These are phyloP conservation scores for Thysanoteuthis rhombus DNA, from an alignment of 2,888 invertebrate species.

Conservation along the genomic window DNA sequence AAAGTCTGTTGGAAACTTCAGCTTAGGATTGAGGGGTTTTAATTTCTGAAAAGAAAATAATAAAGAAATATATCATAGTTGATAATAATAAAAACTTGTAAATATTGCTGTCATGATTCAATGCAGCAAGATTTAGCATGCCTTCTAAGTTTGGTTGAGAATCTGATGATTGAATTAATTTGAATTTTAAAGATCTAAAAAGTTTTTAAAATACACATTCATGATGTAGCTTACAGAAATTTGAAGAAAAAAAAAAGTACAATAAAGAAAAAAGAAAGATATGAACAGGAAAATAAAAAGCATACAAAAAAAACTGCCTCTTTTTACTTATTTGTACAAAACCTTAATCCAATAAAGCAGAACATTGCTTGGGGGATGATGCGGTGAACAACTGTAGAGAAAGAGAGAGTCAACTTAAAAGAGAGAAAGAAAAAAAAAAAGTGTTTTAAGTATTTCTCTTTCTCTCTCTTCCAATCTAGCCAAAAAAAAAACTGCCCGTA, in stretches of 20 bases:
- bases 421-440: neutral
- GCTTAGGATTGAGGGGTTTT: too few species aligned
- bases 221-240: neutral
- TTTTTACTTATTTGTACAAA: neutral
- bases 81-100: too few species aligned
- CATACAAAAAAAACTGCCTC: neutral
- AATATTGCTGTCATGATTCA: neutral
- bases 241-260: neutral
- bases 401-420: too few species aligned
- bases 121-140: neutral
- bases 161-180: constrained; percentile 12
- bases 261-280: neutral
- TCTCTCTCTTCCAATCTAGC: neutral
- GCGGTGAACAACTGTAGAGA: neutral
- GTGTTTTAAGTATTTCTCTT: neutral
- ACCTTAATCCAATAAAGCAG: neutral
- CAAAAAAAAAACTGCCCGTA: too few species aligned
- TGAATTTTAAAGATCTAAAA: neutral
- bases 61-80: too few species aligned
- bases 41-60: too few species aligned
- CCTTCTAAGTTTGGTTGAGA: neutral
- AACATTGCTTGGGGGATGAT: neutral
- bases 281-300: neutral
- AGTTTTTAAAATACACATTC: neutral
- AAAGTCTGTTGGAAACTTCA: too few species aligned